Base-by-base conservation (phyloP, 2,888 invertebrate species). In the Drosophila lacicola region DNA sequence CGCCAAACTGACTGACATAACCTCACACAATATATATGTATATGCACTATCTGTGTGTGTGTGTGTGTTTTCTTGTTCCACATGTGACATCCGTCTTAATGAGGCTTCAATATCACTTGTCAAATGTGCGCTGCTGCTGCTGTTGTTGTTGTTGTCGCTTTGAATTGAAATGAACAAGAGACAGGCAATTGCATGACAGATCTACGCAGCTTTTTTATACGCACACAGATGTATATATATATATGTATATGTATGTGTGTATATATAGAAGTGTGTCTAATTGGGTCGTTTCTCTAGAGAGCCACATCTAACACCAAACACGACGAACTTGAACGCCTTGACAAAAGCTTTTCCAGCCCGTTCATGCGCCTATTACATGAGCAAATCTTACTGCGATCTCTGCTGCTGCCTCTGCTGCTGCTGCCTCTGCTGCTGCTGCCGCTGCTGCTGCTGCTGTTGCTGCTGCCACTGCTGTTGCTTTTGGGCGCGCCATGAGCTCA, bases 41-140 rank as follows among this genome's bases (percentile, higher is more conserved):
- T 13, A 33, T 10, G 11, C 33, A 14, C 36, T 39, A 17, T 44
- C 19, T 19, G 29, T 25, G 51, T 46, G 14, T 49, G 17, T 44
- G 25, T 25, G 25, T 25, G 25, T 41, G 57, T 17, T 49, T 13
- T 61, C 21, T 46, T 55, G 19, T 41, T 54, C 36, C 57, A 29
- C 53, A 37, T 58, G 37, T 50, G 53, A 72, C 80, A 87, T 70
- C 67, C 77, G 77, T 72, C 80, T 72, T 78, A 82, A 79, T 78
- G 77, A 73, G 74, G 78, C 86, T 85, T 85, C 86, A 80, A 86
- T 89, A 88, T 82, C 88, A 75, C 74, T 84, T 77, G 86, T 74
- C 86, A 70, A 64, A 74, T 74, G 70, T 57, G 47, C 53, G 13
- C 34, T 33, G 37, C 44, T 64, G 19, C 3, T 63, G 14, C 37